A percentile compares a stretch with the other conserved stretches of the same genome.
phyloP scores from a whole-genome alignment of 2,797 vertebrate species.

The Meda fulgida region DNA sequence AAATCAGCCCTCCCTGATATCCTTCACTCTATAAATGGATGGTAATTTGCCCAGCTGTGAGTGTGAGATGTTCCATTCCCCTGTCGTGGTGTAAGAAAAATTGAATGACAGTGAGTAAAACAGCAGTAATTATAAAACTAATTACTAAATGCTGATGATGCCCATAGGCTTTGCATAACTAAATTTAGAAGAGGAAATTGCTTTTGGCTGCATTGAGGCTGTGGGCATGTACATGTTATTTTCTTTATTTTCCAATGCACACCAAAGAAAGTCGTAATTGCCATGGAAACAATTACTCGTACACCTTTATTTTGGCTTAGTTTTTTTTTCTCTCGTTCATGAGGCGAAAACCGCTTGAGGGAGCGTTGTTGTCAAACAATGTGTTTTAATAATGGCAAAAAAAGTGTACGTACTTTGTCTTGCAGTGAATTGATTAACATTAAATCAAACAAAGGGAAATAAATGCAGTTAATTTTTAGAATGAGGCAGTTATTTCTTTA shows the following conservation, averaged over 20 bases:
- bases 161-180: slow-evolving; percentile 99
- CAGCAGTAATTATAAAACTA: slow-evolving; percentile 99
- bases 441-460: slow-evolving; percentile 57
- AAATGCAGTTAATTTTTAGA: slow-evolving; percentile 49
- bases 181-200: slow-evolving; percentile 99
- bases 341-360: slow-evolving; percentile 72
- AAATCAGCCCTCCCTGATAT: slow-evolving; percentile 65
- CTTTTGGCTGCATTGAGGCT: slow-evolving; percentile 92
- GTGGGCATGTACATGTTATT: slow-evolving; percentile 68
- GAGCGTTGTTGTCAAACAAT: slow-evolving; percentile 71
- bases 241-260: slow-evolving; percentile 66
- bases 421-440: slow-evolving; percentile 67
- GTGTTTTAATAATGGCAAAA: slow-evolving; percentile 70
- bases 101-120: slow-evolving; percentile 95
- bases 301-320: slow-evolving; percentile 62
- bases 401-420: slow-evolving; percentile 68
- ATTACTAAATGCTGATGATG: slow-evolving; percentile 99
- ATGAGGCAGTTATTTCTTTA: slow-evolving; percentile 58
- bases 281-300: slow-evolving; percentile 79
- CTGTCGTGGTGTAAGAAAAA: slow-evolving; percentile 94
- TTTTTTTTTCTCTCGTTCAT: background rate
- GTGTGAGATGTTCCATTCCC: slow-evolving; percentile 96
- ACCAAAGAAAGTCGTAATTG: slow-evolving; percentile 74
- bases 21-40: slow-evolving; percentile 89
- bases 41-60: slow-evolving; percentile 95